A percentile compares a stretch with the other conserved stretches of the same genome.
Evolutionary conservation across 2,888 invertebrate species (phyloP).

Genomic region (Thymelicus lineola): DNA sequence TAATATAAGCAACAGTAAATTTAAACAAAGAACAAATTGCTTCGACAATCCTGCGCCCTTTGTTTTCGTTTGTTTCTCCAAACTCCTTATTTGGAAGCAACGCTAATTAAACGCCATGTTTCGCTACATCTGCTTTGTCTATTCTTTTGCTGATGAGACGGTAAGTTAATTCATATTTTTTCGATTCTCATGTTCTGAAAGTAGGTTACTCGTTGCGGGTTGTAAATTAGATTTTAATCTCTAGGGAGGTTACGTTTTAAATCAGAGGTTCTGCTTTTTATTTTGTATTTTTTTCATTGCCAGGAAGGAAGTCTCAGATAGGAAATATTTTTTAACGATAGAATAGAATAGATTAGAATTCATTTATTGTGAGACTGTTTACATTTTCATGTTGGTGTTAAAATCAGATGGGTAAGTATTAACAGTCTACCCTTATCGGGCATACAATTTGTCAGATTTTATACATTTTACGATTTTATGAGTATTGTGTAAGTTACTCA

Average conservation of each 20-base stretch:
- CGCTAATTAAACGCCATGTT: conserved; percentile 44
- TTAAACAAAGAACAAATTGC: conserved; percentile 72
- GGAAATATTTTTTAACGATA: too few relatives aligned
- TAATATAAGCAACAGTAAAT: conserved; percentile 61
- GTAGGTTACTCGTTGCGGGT: background rate
- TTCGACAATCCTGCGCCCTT: conserved; percentile 58
- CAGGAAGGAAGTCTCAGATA: too few relatives aligned
- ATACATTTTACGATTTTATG: too few relatives aligned
- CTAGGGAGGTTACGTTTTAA: too few relatives aligned
- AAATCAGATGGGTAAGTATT: too few relatives aligned
- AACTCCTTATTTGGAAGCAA: conserved; percentile 42
- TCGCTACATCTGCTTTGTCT: conserved; percentile 43
- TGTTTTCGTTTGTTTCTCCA: conserved; percentile 48
- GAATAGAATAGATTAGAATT: too few relatives aligned
- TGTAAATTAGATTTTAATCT: background rate
- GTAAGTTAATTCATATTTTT: background rate
- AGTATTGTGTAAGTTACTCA: too few relatives aligned
- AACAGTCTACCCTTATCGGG: too few relatives aligned
- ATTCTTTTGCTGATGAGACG: background rate
- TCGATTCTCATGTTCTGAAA: background rate
- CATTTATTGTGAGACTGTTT: too few relatives aligned
- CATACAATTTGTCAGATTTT: too few relatives aligned
- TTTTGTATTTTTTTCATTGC: too few relatives aligned
- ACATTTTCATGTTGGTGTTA: too few relatives aligned
- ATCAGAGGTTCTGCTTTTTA: background rate